Percentiles rank a stretch among this genome's conserved stretches.
These are phyloP conservation scores for silkworm (Bombyx mori) DNA, from an alignment of 1,140 invertebrate genomes.

Conservation along the genomic window DNA sequence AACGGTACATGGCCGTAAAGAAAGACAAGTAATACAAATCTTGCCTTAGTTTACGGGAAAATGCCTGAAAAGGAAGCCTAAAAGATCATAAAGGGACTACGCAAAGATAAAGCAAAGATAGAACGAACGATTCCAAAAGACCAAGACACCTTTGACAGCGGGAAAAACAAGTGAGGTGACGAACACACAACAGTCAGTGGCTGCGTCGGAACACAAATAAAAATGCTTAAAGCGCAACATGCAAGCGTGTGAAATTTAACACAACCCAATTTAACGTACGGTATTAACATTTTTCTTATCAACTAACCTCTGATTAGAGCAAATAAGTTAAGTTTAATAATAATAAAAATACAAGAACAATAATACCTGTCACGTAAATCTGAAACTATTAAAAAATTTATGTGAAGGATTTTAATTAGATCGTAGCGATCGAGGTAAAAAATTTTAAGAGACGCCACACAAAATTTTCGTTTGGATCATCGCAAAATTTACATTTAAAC, in stretches of 20 bases:
- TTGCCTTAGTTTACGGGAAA: not conserved
- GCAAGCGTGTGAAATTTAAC: slow-evolving; percentile 34
- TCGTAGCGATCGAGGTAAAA: too few relatives aligned
- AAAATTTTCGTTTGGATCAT: too few relatives aligned
- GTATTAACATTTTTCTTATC: slow-evolving; percentile 43
- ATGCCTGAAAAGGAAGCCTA: slow-evolving; percentile 22
- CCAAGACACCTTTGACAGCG: slow-evolving; percentile 33
- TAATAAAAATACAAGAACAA: slow-evolving; percentile 38
- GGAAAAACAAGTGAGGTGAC: slow-evolving; percentile 42
- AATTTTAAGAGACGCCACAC: too few relatives aligned
- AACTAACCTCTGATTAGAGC: slow-evolving; percentile 51
- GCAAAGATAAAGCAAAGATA: slow-evolving; percentile 22
- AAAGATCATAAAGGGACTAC: slow-evolving; percentile 17
- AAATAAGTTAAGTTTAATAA: slow-evolving; percentile 44
- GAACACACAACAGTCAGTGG: slow-evolving; percentile 42
- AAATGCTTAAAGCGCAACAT: slow-evolving; percentile 53
- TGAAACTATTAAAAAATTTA: slow-evolving; percentile 59
- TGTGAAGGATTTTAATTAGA: slow-evolving; percentile 19
- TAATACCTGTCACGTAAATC: slow-evolving; percentile 46
- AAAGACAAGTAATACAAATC: too few relatives aligned
- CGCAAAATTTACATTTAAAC: too few relatives aligned
- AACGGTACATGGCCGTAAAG: too few relatives aligned
- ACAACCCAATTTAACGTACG: not conserved
- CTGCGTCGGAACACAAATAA: slow-evolving; percentile 32
- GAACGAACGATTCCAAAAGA: slow-evolving; percentile 9